Evolutionary conservation across 2,113 vertebrate genomes (phyloP).

Genomic region (Phoxinus phoxinus): DNA sequence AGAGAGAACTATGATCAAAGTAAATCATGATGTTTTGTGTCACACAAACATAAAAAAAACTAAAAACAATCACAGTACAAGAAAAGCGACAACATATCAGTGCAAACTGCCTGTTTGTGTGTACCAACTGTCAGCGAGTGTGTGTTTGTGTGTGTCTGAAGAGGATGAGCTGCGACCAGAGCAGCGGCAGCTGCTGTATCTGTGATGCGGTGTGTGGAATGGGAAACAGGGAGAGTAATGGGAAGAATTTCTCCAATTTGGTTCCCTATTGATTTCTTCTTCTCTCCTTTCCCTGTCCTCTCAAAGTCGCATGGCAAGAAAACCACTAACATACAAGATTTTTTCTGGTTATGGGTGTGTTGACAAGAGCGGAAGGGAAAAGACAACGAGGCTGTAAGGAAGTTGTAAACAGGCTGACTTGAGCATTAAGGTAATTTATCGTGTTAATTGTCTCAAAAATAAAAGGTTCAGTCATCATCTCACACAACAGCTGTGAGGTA

Average conservation of each 20-base stretch:
- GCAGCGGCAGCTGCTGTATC: neutral
- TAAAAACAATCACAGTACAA: neutral
- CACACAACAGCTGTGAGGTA: constrained; percentile 5
- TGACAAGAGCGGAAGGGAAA: constrained; percentile 11
- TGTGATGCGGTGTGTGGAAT: constrained; percentile 10
- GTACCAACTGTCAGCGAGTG: neutral
- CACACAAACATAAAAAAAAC: constrained; percentile 4
- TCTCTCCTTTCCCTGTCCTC: constrained; percentile 56
- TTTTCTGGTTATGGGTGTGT: neutral
- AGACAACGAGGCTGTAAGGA: constrained; percentile 1
- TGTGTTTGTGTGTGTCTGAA: constrained; percentile 4
- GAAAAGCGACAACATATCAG: constrained; percentile 13
- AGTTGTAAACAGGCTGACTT: constrained; percentile 40
- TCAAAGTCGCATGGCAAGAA: constrained; percentile 54
- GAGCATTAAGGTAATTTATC: constrained; percentile 59
- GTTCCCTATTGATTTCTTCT: constrained; percentile 69
- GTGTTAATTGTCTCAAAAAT: constrained; percentile 52
- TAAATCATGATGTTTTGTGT: constrained; percentile 13
- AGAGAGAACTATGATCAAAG: neutral
- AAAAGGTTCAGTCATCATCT: neutral
- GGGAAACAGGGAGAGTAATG: constrained; percentile 71
- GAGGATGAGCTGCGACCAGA: constrained; percentile 12
- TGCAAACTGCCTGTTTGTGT: constrained; percentile 12
- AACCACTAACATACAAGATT: constrained; percentile 8
- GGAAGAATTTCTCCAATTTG: constrained; percentile 73